Conservation (phyloP, 2,888 invertebrate species). For the Drosophila basisetae region DNA sequence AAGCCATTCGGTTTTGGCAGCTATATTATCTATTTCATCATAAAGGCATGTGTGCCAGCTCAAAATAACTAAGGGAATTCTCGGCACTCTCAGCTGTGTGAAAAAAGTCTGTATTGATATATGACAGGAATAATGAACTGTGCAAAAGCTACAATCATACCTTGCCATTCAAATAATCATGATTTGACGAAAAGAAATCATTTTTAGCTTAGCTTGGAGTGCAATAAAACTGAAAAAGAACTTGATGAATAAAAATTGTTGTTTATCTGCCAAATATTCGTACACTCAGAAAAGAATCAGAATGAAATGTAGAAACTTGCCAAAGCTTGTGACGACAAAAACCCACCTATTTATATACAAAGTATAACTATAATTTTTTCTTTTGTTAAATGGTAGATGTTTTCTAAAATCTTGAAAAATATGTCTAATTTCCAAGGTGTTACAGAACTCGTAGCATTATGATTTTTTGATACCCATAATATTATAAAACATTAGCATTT, state of each 20-base stretch:
- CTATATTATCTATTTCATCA: slow-evolving; percentile 47
- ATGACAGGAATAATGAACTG: background rate
- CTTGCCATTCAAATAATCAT: background rate
- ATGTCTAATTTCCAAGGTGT: no score
- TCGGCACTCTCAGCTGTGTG: background rate
- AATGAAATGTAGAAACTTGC: background rate
- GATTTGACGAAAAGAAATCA: background rate
- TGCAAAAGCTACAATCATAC: background rate
- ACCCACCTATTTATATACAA: background rate
- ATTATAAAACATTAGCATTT: no score
- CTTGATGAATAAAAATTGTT: background rate
- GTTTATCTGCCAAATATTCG: background rate
- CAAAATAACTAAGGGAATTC: slow-evolving; percentile 53
- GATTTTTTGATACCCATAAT: no score
- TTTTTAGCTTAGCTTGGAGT: background rate
- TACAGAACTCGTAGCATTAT: no score
- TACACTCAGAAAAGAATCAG: background rate
- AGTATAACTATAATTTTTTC: background rate
- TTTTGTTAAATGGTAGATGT: no score
- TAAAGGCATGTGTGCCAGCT: slow-evolving; percentile 15
- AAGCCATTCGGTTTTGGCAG: slow-evolving; percentile 40
- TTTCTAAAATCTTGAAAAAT: no score
- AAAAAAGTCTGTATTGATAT: background rate
- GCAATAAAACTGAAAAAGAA: background rate
- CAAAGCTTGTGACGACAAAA: background rate